A percentile compares a stretch with the other conserved stretches of the same genome.
phyloP scores from a whole-genome alignment of 1,140 invertebrate species.

The Venturia canescens region DNA sequence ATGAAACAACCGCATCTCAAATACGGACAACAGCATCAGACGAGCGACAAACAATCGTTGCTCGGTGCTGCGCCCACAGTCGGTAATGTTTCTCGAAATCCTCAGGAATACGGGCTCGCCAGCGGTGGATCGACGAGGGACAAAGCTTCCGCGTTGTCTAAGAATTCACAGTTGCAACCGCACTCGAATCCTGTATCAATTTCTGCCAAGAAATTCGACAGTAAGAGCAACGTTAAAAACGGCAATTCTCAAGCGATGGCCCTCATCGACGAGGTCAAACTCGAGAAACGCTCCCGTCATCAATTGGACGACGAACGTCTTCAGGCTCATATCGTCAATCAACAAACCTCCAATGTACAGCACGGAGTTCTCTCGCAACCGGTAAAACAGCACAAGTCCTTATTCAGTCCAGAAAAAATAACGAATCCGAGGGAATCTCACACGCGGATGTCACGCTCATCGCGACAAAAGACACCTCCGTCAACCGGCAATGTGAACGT shows the following conservation, averaged over 20 bases:
- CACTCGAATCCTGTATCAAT: slow-evolving; percentile 50
- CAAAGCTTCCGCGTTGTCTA: neutral
- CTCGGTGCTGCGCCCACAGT: slow-evolving; percentile 34
- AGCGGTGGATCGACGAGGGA: neutral
- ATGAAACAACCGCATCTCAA: slow-evolving; percentile 68
- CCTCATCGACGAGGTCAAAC: slow-evolving; percentile 59
- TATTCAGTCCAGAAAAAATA: slow-evolving; percentile 78
- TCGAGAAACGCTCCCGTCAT: slow-evolving; percentile 61
- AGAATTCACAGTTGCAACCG: slow-evolving; percentile 29
- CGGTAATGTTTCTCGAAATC: slow-evolving; percentile 22
- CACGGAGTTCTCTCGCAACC: slow-evolving; percentile 53
- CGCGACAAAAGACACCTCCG: slow-evolving; percentile 54
- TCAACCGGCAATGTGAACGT: slow-evolving; percentile 44
- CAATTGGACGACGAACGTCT: slow-evolving; percentile 43
- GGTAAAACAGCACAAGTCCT: slow-evolving; percentile 65
- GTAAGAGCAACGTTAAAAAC: slow-evolving; percentile 69
- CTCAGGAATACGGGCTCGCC: slow-evolving; percentile 26
- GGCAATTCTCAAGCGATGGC: slow-evolving; percentile 60
- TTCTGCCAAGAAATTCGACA: slow-evolving; percentile 45
- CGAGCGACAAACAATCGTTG: neutral
- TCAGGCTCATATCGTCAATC: slow-evolving; percentile 24
- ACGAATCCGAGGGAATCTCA: slow-evolving; percentile 59
- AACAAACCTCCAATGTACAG: slow-evolving; percentile 19
- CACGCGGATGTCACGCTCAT: slow-evolving; percentile 36
- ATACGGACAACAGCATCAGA: slow-evolving; percentile 35